A percentile compares a stretch with the other conserved stretches of the same genome.
phyloP scores from a whole-genome alignment of 2,797 vertebrate species.

The Megaceryle alcyon region DNA sequence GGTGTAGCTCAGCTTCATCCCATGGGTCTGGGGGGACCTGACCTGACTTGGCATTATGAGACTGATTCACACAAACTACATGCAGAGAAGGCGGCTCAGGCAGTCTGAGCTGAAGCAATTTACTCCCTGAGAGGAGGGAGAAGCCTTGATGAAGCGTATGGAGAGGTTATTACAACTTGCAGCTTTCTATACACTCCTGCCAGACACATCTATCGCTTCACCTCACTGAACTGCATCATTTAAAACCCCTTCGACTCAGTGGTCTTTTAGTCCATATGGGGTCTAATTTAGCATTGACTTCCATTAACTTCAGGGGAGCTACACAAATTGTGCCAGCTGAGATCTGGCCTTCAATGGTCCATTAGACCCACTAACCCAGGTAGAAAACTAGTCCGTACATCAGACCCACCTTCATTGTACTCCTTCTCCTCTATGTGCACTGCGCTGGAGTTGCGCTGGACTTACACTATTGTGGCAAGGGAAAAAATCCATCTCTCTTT shows the following conservation, averaged over 20 bases:
- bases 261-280: not conserved
- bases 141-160: not conserved
- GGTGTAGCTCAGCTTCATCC: not conserved
- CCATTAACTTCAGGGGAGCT: not conserved
- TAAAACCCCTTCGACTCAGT: not conserved
- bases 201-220: not conserved
- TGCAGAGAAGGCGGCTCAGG: not conserved
- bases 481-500: not conserved
- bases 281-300: not conserved
- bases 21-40: not conserved
- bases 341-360: not conserved
- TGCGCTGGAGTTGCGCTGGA: not conserved
- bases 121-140: not conserved
- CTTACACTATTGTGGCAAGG: fast-evolving
- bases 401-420: not conserved
- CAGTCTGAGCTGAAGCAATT: not conserved
- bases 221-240: not conserved
- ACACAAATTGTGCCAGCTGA: not conserved
- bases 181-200: not conserved
- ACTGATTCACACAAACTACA: not conserved
- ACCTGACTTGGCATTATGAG: not conserved
- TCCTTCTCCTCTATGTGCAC: not conserved
- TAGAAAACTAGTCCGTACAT: not conserved
- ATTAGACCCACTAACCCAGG: not conserved
- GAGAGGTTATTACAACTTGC: not conserved